Conservation (phyloP, 2,888 invertebrate genomes). For the Diaphora mendica region DNA sequence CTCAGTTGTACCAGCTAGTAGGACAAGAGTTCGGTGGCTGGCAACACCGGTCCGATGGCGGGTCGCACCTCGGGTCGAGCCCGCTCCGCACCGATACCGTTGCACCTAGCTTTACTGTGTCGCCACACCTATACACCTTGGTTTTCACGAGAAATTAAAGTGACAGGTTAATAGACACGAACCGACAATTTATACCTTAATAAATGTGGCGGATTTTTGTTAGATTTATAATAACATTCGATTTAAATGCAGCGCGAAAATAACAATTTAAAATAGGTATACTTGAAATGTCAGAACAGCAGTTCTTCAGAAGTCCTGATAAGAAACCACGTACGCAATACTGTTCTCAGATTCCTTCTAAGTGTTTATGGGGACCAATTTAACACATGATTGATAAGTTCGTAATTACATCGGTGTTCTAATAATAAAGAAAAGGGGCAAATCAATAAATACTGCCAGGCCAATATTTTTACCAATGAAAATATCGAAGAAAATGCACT, state of each 20-base stretch:
- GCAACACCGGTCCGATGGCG: constrained; percentile 50
- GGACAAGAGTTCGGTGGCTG: constrained; percentile 55
- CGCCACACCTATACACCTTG: constrained; percentile 15
- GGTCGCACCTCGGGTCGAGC: constrained; percentile 12
- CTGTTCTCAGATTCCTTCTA: too few relatives aligned
- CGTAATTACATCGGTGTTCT: too few relatives aligned
- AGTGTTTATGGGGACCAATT: too few relatives aligned
- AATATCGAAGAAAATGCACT: too few relatives aligned
- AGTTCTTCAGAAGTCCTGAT: too few relatives aligned
- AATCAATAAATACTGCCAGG: too few relatives aligned
- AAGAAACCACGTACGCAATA: too few relatives aligned
- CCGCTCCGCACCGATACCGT: constrained; percentile 36
- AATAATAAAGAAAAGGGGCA: too few relatives aligned
- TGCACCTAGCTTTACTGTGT: constrained; percentile 27
- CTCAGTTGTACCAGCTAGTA: constrained; percentile 41
- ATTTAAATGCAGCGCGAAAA: background rate
- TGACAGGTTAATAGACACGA: constrained; percentile 8
- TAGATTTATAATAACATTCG: background rate
- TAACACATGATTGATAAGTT: too few relatives aligned
- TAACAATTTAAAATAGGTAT: background rate
- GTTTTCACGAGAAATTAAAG: constrained; percentile 11
- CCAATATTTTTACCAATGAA: too few relatives aligned
- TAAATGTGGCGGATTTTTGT: background rate
- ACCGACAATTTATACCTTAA: background rate
- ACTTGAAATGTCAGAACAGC: too few relatives aligned